Percentiles rank a stretch among this genome's conserved stretches.
phyloP scores from a whole-genome alignment of 2,113 vertebrate genomes.

The Puffinus mauretanicus region DNA sequence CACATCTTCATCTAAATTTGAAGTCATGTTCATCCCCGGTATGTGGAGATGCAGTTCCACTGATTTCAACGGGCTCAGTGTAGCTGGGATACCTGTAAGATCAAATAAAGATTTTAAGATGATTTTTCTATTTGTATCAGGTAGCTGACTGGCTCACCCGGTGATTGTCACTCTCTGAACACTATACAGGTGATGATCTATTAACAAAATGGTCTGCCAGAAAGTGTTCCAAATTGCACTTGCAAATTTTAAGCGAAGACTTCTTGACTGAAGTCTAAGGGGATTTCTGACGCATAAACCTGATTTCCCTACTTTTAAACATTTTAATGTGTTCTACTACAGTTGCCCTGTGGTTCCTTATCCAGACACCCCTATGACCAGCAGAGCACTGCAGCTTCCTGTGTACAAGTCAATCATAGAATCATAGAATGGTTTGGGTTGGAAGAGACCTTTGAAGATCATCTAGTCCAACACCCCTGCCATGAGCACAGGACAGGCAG shows the following conservation, averaged over 20 bases:
- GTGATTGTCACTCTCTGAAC: background rate
- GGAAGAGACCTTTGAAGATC: background rate
- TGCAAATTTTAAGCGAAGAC: background rate
- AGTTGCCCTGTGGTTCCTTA: background rate
- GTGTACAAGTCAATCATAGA: background rate
- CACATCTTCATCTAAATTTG: constrained; percentile 19
- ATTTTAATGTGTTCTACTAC: background rate
- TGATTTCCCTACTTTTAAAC: background rate
- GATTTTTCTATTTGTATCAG: background rate
- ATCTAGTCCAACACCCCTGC: background rate
- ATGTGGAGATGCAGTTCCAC: constrained; percentile 22
- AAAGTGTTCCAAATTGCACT: background rate
- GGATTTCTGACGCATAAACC: background rate
- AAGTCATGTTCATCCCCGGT: constrained; percentile 18
- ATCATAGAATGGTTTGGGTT: background rate
- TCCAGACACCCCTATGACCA: background rate
- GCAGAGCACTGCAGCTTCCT: background rate
- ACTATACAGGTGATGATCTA: background rate
- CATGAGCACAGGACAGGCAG: background rate
- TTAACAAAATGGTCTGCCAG: background rate
- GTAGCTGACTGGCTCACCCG: background rate
- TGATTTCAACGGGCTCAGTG: constrained; percentile 36
- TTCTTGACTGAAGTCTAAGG: background rate
- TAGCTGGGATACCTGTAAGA: constrained; percentile 14
- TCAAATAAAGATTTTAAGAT: background rate